Base-by-base conservation (phyloP, 2,113 vertebrate species). In the Aegotheles bennettii region DNA sequence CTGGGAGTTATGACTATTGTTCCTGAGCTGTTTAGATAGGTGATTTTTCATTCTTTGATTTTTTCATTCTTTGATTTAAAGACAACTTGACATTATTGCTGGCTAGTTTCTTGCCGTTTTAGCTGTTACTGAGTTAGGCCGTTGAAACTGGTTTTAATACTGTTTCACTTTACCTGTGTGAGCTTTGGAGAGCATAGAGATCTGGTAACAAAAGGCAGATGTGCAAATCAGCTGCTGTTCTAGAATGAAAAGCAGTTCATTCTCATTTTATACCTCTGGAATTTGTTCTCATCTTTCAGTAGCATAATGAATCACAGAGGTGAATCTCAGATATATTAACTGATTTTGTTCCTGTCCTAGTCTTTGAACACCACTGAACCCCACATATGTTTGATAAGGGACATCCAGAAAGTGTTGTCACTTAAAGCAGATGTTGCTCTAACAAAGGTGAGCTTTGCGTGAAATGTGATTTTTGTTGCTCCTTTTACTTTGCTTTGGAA, bases 331-430 rank as follows among this genome's bases (percentile, higher is more conserved):
- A 43, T 69, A 20, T 7, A 33, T 71, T 87, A 71, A 96, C 57
- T 51, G 28, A 3, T 47, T 76, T 51, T 93, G 33, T 83, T 82
- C 51, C 16, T 84, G 10, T 33, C 11, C 14, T 70, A 99, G 99
- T 97, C 98, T 79, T 97, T 99, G 95, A 98, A 98, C 96, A 98
- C 98, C 53, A 97, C 97, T 83, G 99, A 99, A 95, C 90, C 98
- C 94, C 98, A 99, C 4, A 29, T 99, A 65, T 99, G 99, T 95
- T 98, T 99, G 97, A 95, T 99, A 87, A 98, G 99, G 90, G 99
- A 99, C 60, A 47, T 99, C 86, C 98, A 98, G 92, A 98, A 98
- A 84, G 98, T 96, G 40, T 95, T 99, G 92, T 97, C 98, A 17
- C 98, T 99, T 71, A 98, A 98, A 95, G 97, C 99, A 90, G 99